phyloP scores from a whole-genome alignment of 2,888 invertebrate species.

The Brenthis daphne region DNA sequence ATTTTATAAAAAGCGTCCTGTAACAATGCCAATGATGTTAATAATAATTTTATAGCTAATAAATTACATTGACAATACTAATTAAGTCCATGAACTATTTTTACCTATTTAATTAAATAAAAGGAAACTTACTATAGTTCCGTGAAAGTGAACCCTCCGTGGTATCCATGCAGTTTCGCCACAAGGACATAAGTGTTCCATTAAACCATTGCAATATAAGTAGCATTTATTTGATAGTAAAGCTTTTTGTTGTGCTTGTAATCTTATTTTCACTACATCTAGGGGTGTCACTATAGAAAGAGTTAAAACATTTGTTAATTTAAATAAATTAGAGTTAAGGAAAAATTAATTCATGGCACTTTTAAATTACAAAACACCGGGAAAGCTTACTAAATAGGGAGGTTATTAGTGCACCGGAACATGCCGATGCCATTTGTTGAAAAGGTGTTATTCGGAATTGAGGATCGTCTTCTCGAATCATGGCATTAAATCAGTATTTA shows the following conservation, averaged over 20 bases:
- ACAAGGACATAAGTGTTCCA: constrained; percentile 98
- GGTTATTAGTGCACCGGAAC: constrained; percentile 94
- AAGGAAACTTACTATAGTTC: constrained; percentile 83
- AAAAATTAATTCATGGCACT: not conserved
- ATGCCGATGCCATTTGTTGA: constrained; percentile 93
- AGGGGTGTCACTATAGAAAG: constrained; percentile 94
- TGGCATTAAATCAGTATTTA: constrained; percentile 46
- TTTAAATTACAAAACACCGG: not conserved
- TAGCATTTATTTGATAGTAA: constrained; percentile 93
- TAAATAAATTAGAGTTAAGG: not conserved
- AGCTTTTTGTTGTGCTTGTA: constrained; percentile 96
- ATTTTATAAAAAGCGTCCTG: constrained; percentile 99
- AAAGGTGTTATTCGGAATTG: constrained; percentile 88
- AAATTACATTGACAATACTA: not conserved
- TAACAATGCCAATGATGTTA: constrained; percentile 21
- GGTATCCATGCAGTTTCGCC: constrained; percentile 85
- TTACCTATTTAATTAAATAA: not conserved
- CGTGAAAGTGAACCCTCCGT: constrained; percentile 87
- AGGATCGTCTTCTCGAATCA: constrained; percentile 86
- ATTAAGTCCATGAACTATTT: not conserved
- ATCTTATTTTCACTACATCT: constrained; percentile 99
- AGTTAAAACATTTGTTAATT: constrained; percentile 11
- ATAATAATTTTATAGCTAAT: not conserved
- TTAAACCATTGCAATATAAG: constrained; percentile 97
- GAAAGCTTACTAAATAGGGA: constrained; percentile 89